Evolutionary conservation across 2,113 vertebrate genomes (phyloP).

Genomic region (Phoenicopterus ruber): DNA sequence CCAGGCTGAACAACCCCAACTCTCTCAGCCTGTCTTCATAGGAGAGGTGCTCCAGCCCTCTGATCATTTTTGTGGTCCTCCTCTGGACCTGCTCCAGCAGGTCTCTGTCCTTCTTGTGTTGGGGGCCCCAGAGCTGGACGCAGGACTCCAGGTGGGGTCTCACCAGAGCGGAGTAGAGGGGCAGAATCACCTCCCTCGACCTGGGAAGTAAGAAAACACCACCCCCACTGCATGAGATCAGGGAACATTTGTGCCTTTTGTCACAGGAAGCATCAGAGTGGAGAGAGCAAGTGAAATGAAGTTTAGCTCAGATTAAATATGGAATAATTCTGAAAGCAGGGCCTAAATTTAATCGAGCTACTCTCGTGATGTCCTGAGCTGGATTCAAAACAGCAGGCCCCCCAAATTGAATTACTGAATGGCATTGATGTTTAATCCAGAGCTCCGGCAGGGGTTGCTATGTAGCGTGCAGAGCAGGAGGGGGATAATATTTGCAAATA

Average conservation of each 20-base stretch:
- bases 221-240: background rate
- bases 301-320: background rate
- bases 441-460: background rate
- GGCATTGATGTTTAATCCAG: background rate
- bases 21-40: too few relatives aligned
- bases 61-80: too few relatives aligned
- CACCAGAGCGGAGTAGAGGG: too few relatives aligned
- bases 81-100: too few relatives aligned
- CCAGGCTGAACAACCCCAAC: too few relatives aligned
- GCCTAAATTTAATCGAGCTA: background rate
- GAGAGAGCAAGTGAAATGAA: background rate
- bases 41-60: too few relatives aligned
- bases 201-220: background rate
- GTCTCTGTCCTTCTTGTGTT: too few relatives aligned
- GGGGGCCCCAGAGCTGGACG: too few relatives aligned
- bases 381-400: slow-evolving; percentile 36
- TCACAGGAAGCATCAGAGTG: background rate
- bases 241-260: background rate
- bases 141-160: too few relatives aligned
- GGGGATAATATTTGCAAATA: slow-evolving; percentile 39
- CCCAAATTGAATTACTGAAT: slow-evolving; percentile 3
- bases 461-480: background rate
- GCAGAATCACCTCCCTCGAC: too few relatives aligned
- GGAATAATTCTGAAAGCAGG: background rate
- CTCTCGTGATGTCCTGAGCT: background rate